Evolutionary conservation across 2,888 invertebrate species (phyloP).

Genomic region (Phyllotreta striolata): DNA sequence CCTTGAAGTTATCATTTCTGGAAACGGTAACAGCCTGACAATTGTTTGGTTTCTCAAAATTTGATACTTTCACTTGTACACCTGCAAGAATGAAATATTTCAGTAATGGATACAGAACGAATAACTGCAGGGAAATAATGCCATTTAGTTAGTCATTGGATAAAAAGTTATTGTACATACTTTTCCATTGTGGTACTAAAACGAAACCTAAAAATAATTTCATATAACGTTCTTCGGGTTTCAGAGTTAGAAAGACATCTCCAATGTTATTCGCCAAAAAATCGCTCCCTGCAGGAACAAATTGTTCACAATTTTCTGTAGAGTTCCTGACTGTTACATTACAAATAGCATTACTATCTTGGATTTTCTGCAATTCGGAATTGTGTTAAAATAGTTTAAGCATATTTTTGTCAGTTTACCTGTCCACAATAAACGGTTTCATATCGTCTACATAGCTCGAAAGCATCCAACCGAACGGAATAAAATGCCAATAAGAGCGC

Average conservation of each 20-base stretch:
- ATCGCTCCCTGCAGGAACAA: slow-evolving; percentile 25
- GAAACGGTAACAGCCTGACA: slow-evolving; percentile 41
- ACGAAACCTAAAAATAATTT: slow-evolving; percentile 9
- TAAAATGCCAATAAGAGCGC: slow-evolving; percentile 20
- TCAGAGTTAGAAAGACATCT: slow-evolving; percentile 27
- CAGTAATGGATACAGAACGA: too few species aligned
- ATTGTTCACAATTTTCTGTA: slow-evolving; percentile 31
- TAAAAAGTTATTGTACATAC: background rate
- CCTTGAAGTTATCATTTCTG: slow-evolving; percentile 20
- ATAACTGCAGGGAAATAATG: too few species aligned
- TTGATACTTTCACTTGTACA: slow-evolving; percentile 40
- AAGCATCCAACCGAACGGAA: slow-evolving; percentile 13
- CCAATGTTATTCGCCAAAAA: slow-evolving; percentile 34
- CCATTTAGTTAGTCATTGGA: background rate
- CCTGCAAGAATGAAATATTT: slow-evolving; percentile 34
- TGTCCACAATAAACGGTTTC: slow-evolving; percentile 25
- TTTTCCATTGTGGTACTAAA: background rate
- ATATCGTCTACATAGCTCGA: slow-evolving; percentile 28
- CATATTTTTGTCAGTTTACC: slow-evolving; percentile 15
- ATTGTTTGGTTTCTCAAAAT: slow-evolving; percentile 32
- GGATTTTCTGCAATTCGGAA: slow-evolving; percentile 17
- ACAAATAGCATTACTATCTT: slow-evolving; percentile 18
- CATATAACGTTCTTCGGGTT: slow-evolving; percentile 2
- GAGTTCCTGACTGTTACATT: slow-evolving; percentile 17
- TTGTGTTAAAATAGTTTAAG: too few species aligned